Percentiles rank a stretch among this genome's conserved stretches.
These are phyloP conservation scores for Hycleus phaleratus DNA, from an alignment of 1,140 invertebrate species.

Conservation along the genomic window DNA sequence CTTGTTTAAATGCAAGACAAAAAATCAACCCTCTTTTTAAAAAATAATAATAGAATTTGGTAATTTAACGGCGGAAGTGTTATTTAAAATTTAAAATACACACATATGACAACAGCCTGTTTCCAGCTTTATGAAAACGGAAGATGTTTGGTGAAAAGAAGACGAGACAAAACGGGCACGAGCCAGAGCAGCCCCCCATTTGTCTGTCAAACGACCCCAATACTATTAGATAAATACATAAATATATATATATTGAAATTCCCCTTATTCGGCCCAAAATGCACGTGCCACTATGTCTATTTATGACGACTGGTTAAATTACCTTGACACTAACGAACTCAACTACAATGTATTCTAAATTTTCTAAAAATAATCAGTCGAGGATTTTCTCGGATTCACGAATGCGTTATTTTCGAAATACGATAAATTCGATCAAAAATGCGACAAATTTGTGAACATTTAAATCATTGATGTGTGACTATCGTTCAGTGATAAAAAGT, in stretches of 20 bases:
- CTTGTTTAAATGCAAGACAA: background rate
- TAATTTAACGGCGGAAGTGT: conserved; percentile 32
- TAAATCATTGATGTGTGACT: no score
- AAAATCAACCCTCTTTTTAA: background rate
- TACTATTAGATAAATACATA: conserved; percentile 31
- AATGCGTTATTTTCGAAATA: conserved; percentile 11
- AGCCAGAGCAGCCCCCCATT: conserved; percentile 31
- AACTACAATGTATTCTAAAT: conserved; percentile 13
- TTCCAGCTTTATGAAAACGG: conserved; percentile 41
- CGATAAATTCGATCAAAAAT: background rate
- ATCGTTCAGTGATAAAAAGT: no score
- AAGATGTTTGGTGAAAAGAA: conserved; percentile 10
- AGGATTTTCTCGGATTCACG: conserved; percentile 13
- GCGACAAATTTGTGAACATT: no score
- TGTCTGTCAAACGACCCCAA: conserved; percentile 36
- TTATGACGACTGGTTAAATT: conserved; percentile 39
- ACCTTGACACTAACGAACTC: conserved; percentile 37
- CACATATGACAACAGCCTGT: conserved; percentile 38
- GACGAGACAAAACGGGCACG: conserved; percentile 10
- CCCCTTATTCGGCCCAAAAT: conserved; percentile 18
- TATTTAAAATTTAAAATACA: conserved; percentile 31
- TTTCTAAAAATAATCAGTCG: conserved; percentile 15
- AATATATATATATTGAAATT: conserved; percentile 6
- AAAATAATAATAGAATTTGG: conserved; percentile 22
- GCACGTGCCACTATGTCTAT: conserved; percentile 28